Evolutionary conservation across 2,888 invertebrate species (phyloP).

Genomic region (Acanthopleura granulata): DNA sequence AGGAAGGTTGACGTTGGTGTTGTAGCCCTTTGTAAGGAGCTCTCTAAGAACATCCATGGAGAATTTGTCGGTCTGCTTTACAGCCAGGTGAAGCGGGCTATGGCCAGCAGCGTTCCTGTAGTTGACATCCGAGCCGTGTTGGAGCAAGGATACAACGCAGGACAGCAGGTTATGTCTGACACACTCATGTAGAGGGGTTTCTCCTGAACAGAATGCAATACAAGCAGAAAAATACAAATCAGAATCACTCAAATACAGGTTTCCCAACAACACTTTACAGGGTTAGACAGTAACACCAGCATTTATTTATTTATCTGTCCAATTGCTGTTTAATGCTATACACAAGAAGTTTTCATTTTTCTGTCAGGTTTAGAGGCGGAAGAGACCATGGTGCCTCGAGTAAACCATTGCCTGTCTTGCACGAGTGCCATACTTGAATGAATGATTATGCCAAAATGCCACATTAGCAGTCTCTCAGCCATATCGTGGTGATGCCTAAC

Average conservation of each 20-base stretch:
- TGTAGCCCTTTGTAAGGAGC: slow-evolving; percentile 58
- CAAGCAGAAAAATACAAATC: slow-evolving; percentile 2
- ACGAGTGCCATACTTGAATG: too few species aligned
- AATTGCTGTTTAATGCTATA: too few species aligned
- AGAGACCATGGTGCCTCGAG: too few species aligned
- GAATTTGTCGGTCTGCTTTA: slow-evolving; percentile 48
- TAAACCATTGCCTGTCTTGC: too few species aligned
- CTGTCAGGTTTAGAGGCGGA: too few species aligned
- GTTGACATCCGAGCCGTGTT: slow-evolving; percentile 64
- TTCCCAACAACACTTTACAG: background rate
- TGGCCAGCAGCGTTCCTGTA: slow-evolving; percentile 53
- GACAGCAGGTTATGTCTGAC: slow-evolving; percentile 57
- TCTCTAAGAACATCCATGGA: slow-evolving; percentile 52
- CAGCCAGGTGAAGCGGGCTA: slow-evolving; percentile 61
- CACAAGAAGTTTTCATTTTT: too few species aligned
- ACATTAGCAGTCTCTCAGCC: too few species aligned
- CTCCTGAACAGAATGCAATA: slow-evolving; percentile 37
- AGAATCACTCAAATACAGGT: background rate
- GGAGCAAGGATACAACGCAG: slow-evolving; percentile 55
- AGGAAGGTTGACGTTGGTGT: slow-evolving; percentile 56
- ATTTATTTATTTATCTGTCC: too few species aligned
- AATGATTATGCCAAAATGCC: too few species aligned
- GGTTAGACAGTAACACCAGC: too few species aligned
- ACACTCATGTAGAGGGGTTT: slow-evolving; percentile 66
- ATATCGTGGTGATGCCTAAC: too few species aligned